A percentile compares a stretch with the other conserved stretches of the same genome.
Conservation (phyloP, 2,888 invertebrate species). For the Mesoligia furuncula region DNA sequence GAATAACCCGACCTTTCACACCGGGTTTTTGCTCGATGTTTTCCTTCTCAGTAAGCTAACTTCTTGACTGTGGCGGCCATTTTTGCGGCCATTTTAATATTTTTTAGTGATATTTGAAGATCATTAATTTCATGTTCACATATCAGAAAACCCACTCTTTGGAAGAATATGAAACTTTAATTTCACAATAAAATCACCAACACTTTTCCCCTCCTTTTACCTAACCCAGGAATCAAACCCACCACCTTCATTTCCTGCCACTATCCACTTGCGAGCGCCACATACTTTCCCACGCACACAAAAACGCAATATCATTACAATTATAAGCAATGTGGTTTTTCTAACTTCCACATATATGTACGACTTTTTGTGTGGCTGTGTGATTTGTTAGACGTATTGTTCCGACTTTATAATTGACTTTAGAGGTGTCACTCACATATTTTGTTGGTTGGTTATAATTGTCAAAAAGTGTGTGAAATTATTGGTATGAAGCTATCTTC, state of each 20-base stretch:
- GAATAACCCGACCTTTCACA: too few species aligned
- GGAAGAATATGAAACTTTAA: neutral
- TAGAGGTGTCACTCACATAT: conserved; percentile 40
- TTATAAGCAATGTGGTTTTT: conserved; percentile 28
- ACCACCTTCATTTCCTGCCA: neutral
- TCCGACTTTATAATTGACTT: conserved; percentile 44
- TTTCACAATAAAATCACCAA: neutral
- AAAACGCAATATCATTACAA: conserved; percentile 37
- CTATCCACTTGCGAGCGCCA: neutral
- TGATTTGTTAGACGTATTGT: conserved; percentile 42
- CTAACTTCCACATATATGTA: conserved; percentile 25
- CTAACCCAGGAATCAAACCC: conserved; percentile 9
- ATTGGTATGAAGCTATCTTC: neutral
- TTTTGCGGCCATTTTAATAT: too few species aligned
- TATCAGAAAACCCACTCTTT: neutral
- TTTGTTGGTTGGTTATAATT: neutral
- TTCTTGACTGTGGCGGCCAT: too few species aligned
- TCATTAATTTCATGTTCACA: neutral
- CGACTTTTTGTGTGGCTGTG: conserved; percentile 26
- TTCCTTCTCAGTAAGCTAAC: too few species aligned
- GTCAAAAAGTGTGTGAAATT: conserved; percentile 46
- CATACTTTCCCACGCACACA: conserved; percentile 35
- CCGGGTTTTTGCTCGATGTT: too few species aligned
- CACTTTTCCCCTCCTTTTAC: neutral
- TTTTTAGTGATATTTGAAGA: too few species aligned